Conservation (phyloP, 2,888 invertebrate species). For the Eupithecia abbreviata region DNA sequence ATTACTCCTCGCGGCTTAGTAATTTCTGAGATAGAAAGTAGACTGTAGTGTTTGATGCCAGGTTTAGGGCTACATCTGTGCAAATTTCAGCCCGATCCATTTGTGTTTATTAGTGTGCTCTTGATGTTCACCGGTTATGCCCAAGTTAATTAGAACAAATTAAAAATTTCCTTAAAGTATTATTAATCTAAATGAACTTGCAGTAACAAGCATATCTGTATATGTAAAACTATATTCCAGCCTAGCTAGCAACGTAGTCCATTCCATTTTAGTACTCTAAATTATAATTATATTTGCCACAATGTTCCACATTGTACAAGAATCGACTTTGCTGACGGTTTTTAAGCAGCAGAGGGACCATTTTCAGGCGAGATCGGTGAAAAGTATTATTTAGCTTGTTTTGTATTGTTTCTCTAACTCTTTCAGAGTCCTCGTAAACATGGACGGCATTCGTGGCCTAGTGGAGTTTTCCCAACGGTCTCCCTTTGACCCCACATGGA, state of each 20-base stretch:
- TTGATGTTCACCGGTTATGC: neutral
- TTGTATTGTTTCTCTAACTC: neutral
- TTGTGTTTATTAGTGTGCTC: neutral
- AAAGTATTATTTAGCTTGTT: neutral
- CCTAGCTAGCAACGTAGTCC: neutral
- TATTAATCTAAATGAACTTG: neutral
- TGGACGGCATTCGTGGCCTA: constrained; percentile 91
- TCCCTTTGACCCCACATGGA: constrained; percentile 92
- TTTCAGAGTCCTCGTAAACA: constrained; percentile 87
- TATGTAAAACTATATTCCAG: neutral
- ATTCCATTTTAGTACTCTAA: neutral
- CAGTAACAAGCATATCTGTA: neutral
- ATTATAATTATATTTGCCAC: neutral
- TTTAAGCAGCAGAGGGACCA: neutral
- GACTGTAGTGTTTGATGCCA: no score
- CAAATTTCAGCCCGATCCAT: no score
- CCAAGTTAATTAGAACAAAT: neutral
- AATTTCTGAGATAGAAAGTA: no score
- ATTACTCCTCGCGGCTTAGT: no score
- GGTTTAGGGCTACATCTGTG: no score
- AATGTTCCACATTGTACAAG: neutral
- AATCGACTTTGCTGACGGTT: neutral
- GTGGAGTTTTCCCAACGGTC: constrained; percentile 91
- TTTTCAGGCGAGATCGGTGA: neutral
- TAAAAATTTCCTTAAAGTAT: neutral